These are phyloP conservation scores for Hyperopisus bebe DNA, from an alignment of 2,113 vertebrate genomes.

Conservation along the genomic window DNA sequence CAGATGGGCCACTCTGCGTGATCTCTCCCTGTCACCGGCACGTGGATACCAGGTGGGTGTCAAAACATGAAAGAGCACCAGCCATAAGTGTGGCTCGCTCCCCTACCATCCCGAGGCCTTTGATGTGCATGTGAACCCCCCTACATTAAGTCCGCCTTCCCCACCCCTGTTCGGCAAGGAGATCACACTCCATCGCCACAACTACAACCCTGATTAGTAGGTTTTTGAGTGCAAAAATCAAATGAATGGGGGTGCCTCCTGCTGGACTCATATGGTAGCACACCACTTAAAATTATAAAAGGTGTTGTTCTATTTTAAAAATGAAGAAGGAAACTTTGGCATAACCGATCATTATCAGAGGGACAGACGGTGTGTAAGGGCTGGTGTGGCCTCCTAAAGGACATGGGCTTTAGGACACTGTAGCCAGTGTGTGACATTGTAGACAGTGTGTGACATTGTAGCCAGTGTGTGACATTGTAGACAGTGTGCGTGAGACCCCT, in stretches of 20 bases:
- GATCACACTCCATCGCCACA: background rate
- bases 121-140: background rate
- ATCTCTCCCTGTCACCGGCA: background rate
- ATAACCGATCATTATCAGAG: background rate
- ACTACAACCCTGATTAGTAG: background rate
- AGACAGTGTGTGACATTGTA: too few species aligned
- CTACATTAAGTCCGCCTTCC: background rate
- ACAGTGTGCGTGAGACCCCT: too few species aligned
- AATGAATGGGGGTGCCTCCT: background rate
- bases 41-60: background rate
- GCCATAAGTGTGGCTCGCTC: background rate
- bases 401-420: background rate
- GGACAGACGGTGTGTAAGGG: background rate
- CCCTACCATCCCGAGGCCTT: background rate
- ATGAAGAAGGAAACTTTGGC: background rate
- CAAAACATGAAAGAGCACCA: background rate
- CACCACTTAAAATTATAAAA: background rate
- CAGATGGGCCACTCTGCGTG: slow-evolving; percentile 4
- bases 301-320: background rate
- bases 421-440: background rate
- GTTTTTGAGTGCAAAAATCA: background rate
- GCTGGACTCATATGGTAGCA: background rate
- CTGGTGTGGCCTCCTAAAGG: background rate
- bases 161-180: background rate
- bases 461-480: background rate